Base-by-base conservation (phyloP, 2,797 vertebrate genomes). In the Myotis findleyi region DNA sequence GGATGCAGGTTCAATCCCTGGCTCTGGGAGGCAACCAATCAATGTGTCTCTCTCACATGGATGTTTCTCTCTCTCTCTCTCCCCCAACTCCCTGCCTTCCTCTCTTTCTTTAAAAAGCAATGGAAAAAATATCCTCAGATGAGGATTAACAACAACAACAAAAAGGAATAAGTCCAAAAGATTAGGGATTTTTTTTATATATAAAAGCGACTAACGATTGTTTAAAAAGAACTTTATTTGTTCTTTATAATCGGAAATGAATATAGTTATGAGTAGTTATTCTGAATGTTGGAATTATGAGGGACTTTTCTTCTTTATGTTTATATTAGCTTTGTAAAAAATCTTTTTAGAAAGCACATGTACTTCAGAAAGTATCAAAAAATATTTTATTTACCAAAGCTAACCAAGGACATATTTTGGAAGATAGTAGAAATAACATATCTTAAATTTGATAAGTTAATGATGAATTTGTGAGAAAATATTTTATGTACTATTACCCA, bases 391-490 rank as follows among this genome's bases (percentile, higher is more conserved):
- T 89, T 94, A 84, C 38, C 59, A 86, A 92, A 96, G 49, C 59
- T 90, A 90, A 96, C 44, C 79, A 91, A 93, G 36, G 30, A 93
- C 93, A 87, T 81, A 76, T 68, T 92, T 96, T 85, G 83, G 79
- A 95, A 94, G 73, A 91, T 72, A 66, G 44, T 7, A 84, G 47
- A 87, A 89, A 88, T 36, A 6, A 73, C 66, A 64, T 55, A 84
- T 77, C 51, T 94, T 80, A 95, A 79, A 94, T 86, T 94, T 66
- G 91, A 95, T 64, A 93, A 92, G 16, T 49, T 88, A 92, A 91
- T 82, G 13, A 93, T 21, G 6, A 49, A 87, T 95, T 69, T 91
- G 20, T 27, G 72, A 94, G 55, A 85, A 88, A 85, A 77, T 59
- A 84, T 85, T 88, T 91, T 81, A 89, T 79, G 69, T 76, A 12